Conservation (phyloP, 2,113 vertebrate species). For the Pachycephala philippinensis region DNA sequence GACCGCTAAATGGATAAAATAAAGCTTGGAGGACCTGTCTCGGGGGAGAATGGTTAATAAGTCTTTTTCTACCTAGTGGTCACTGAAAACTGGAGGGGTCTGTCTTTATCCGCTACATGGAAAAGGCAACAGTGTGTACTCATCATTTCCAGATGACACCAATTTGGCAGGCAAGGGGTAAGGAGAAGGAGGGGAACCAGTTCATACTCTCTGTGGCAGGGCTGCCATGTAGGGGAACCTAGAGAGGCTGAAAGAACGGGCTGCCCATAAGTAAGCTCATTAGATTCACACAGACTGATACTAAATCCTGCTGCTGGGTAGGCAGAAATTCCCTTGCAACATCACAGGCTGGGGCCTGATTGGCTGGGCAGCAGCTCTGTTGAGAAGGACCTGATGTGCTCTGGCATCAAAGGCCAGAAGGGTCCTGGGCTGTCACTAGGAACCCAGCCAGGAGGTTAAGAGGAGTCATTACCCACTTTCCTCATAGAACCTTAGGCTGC, state of each 20-base stretch:
- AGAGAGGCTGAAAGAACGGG: background rate
- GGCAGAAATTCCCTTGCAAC: background rate
- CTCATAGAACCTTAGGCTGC: background rate
- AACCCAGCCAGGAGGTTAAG: background rate
- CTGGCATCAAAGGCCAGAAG: background rate
- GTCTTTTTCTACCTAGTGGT: background rate
- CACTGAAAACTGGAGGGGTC: background rate
- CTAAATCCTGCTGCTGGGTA: background rate
- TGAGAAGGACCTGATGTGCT: background rate
- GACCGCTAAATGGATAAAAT: background rate
- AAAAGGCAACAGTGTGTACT: background rate
- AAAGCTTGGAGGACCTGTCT: background rate
- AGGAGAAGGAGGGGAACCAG: background rate
- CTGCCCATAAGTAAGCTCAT: background rate
- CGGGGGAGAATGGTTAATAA: background rate
- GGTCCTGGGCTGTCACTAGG: background rate
- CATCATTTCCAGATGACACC: background rate
- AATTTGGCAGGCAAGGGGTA: background rate
- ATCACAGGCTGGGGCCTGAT: background rate
- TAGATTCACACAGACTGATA: background rate
- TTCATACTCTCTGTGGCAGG: background rate
- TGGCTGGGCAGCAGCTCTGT: background rate
- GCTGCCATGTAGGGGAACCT: background rate
- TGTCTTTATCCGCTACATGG: background rate
- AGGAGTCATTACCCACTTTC: background rate